Evolutionary conservation across 2,888 invertebrate genomes (phyloP).

Genomic region (Pseudococcus viburni): DNA sequence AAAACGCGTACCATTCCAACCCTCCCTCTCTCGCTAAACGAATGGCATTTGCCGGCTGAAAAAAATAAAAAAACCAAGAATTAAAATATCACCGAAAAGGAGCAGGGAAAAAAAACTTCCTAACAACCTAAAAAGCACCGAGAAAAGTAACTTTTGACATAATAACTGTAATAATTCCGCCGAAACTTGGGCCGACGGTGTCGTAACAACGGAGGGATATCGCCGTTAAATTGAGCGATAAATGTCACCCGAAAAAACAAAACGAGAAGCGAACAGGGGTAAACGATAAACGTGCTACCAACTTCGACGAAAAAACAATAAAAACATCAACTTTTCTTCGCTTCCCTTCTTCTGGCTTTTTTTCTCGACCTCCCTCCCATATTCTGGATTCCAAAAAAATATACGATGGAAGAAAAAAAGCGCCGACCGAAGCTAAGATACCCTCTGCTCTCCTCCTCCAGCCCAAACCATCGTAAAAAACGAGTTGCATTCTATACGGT

Average conservation of each 20-base stretch:
- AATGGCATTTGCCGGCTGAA: constrained; percentile 29
- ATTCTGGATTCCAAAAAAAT: background rate
- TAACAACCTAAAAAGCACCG: constrained; percentile 50
- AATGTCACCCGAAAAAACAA: constrained; percentile 60
- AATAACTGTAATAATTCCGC: constrained; percentile 54
- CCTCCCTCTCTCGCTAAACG: background rate
- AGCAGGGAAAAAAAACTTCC: constrained; percentile 28
- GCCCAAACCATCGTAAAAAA: background rate
- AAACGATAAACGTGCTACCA: constrained; percentile 39
- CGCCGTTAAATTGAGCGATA: constrained; percentile 63
- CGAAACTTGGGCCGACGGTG: constrained; percentile 29
- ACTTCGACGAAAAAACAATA: constrained; percentile 53
- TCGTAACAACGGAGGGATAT: constrained; percentile 24
- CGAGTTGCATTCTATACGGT: background rate
- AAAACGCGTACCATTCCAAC: background rate
- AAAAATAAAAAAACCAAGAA: constrained; percentile 17
- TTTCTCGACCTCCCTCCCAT: background rate
- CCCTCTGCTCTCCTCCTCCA: background rate
- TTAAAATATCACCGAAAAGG: constrained; percentile 53
- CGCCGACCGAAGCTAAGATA: background rate
- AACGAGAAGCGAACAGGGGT: constrained; percentile 38
- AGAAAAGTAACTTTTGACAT: constrained; percentile 52
- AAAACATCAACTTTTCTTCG: constrained; percentile 51
- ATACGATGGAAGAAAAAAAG: background rate
- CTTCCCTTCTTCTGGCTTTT: background rate